A percentile compares a stretch with the other conserved stretches of the same genome.
phyloP scores from a whole-genome alignment of 2,888 invertebrate species.

The Heliconius sara region DNA sequence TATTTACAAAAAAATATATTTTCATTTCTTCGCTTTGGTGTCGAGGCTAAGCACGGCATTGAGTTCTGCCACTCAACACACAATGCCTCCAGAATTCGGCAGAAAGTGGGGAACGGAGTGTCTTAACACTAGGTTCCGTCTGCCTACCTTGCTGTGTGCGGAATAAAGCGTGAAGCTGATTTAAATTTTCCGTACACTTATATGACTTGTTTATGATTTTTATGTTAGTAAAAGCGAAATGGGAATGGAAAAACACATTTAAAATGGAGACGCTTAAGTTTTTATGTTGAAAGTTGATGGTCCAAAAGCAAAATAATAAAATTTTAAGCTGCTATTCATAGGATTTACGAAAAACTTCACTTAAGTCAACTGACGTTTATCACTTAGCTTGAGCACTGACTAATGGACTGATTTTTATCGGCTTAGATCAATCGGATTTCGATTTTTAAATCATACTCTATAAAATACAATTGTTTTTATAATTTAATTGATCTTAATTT shows the following conservation, averaged over 20 bases:
- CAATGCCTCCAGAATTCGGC: too few species aligned
- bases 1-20: too few species aligned
- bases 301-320: conserved; percentile 6
- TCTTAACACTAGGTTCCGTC: too few species aligned
- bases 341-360: conserved; percentile 18
- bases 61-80: too few species aligned
- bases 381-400: conserved; percentile 17
- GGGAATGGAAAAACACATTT: background rate
- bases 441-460: background rate
- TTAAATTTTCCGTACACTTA: background rate
- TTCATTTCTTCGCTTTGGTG: too few species aligned
- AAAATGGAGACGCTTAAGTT: background rate
- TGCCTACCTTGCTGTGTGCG: too few species aligned
- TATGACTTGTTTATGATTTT: background rate
- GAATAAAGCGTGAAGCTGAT: too few species aligned
- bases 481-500: too few species aligned
- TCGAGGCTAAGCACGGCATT: too few species aligned
- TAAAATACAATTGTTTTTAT: background rate
- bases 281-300: background rate
- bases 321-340: conserved; percentile 12
- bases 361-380: conserved; percentile 20
- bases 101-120: too few species aligned
- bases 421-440: conserved; percentile 17
- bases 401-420: conserved; percentile 22
- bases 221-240: background rate